These are phyloP conservation scores for Heliconius charithonia DNA, from an alignment of 2,888 invertebrate species.

Conservation along the genomic window DNA sequence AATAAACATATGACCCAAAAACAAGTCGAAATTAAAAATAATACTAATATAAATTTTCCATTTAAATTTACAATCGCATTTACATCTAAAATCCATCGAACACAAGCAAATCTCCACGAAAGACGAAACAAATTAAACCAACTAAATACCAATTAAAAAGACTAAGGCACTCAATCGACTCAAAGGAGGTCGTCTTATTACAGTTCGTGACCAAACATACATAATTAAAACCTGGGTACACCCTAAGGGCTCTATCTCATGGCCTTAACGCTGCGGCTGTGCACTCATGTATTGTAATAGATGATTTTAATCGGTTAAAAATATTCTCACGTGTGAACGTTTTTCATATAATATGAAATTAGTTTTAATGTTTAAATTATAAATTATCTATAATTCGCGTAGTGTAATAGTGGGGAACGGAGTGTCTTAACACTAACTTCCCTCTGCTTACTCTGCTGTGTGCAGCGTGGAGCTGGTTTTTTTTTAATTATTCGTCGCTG, in stretches of 20 bases:
- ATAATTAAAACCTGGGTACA: conserved; percentile 46
- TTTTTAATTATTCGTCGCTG: too few species aligned
- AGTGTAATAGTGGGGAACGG: too few species aligned
- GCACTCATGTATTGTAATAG: conserved; percentile 39
- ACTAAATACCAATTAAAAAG: conserved; percentile 42
- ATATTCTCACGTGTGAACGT: not conserved
- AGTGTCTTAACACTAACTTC: too few species aligned
- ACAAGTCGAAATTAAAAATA: too few species aligned
- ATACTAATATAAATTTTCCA: not conserved
- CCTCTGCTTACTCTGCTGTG: too few species aligned
- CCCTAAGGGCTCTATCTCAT: conserved; percentile 44
- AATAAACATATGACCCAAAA: too few species aligned
- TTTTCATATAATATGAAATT: not conserved
- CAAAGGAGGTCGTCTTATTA: conserved; percentile 44
- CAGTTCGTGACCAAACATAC: conserved; percentile 46
- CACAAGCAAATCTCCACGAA: conserved; percentile 4
- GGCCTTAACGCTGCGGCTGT: conserved; percentile 35
- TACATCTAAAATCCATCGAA: not conserved
- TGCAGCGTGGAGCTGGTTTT: too few species aligned
- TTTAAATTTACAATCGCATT: not conserved
- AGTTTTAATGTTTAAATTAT: not conserved
- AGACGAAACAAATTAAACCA: conserved; percentile 37
- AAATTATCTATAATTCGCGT: not conserved
- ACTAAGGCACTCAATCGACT: conserved; percentile 41
- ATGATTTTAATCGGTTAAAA: conserved; percentile 34